A percentile compares a stretch with the other conserved stretches of the same genome.
Conservation (phyloP, 1,140 invertebrate species). For the Bombus affinis region DNA sequence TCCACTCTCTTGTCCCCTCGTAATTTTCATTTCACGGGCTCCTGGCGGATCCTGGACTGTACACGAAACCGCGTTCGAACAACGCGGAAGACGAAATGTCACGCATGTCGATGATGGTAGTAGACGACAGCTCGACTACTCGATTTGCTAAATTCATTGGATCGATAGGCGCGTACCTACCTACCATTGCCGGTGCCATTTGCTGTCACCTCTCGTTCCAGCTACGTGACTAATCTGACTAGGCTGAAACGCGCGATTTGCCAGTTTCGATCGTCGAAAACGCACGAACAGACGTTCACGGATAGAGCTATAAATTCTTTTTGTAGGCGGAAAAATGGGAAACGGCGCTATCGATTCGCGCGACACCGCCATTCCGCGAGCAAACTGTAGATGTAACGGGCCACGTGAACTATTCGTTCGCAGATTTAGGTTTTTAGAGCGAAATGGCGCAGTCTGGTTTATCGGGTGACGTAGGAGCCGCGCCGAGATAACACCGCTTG, state of each 20-base stretch:
- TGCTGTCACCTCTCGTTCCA: neutral
- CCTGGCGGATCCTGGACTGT: neutral
- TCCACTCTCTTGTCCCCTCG: neutral
- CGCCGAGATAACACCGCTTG: constrained; percentile 60
- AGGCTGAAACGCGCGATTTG: no score
- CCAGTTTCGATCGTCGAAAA: neutral
- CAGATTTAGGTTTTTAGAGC: constrained; percentile 65
- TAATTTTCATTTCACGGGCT: constrained; percentile 37
- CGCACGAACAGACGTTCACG: neutral
- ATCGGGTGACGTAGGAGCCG: constrained; percentile 63
- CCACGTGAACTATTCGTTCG: constrained; percentile 29
- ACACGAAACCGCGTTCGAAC: neutral
- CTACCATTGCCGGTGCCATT: neutral
- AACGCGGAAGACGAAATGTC: constrained; percentile 10
- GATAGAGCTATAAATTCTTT: constrained; percentile 2
- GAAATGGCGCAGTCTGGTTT: constrained; percentile 55
- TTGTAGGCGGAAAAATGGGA: neutral
- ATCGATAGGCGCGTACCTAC: neutral
- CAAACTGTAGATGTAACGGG: neutral
- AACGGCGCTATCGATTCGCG: constrained; percentile 26
- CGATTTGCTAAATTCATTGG: neutral
- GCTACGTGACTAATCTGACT: constrained; percentile 7
- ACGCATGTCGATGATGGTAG: neutral
- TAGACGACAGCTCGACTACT: neutral
- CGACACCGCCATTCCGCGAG: neutral